Evolutionary conservation across 2,888 invertebrate genomes (phyloP), one percentile per base, ranked within the genome.

Genomic region (Reticulitermes lucifugus): DNA sequence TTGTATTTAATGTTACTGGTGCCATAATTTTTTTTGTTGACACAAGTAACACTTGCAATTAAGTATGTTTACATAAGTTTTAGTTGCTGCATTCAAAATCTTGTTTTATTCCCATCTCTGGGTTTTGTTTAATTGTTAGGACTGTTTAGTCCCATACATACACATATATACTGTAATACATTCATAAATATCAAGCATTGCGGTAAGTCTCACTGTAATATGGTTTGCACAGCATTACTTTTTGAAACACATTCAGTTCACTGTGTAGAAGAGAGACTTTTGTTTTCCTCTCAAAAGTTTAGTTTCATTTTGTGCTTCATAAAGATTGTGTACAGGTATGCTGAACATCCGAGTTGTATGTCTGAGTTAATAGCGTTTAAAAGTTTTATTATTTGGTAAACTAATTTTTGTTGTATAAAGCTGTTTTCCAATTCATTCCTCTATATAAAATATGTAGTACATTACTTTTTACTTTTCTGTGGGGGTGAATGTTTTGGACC

Each of bases 341-440:
- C 35, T 80, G 70, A 81, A 43, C 60, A 41, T 55, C 41, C 70
- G 70, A 65, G 81, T 70, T 81, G 81, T 81, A 81, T 81, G 81
- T 81, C 81, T 3, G 29, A 70, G 70, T 43, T 70, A 81, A 81
- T 35, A 80, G 35, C 46, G 70, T 81, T 80, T 41, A 80, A 79
- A 60, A 80, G 80, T 80, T 81, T 70, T 81, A 81, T 81, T 81
- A 81, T 81, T 81, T 81, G 81, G 81, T 70, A 70, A 81, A 59
- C 81, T 81, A 70, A 70, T 81, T 81, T 77, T 81, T 81, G 81
- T 81, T 81, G 43, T 43, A 65, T 81, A 70, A 81, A 81, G 43
- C 81, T 70, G 81, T 81, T 81, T 81, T 81, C 81, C 43, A 81
- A 43, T 81, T 81, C 84, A 84, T 84, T 79, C 77, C 77, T 79